phyloP scores from a whole-genome alignment of 2,888 invertebrate genomes.

The Napeogenes inachia region DNA sequence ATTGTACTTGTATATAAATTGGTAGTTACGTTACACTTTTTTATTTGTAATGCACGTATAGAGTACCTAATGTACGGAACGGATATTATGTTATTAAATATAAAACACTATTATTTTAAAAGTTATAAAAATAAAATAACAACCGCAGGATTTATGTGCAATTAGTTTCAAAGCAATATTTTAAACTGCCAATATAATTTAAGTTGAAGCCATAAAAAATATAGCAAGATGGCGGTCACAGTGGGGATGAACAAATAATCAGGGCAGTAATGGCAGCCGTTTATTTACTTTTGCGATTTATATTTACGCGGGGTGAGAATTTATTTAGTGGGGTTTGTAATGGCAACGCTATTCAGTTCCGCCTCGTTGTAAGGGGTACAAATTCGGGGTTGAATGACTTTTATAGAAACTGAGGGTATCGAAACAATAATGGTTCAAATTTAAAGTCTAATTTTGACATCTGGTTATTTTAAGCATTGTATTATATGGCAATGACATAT shows the following conservation, averaged over 20 bases:
- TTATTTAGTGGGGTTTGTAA: conserved; percentile 59
- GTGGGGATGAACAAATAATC: conserved; percentile 67
- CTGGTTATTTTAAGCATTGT: conserved; percentile 4
- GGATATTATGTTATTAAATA: no score
- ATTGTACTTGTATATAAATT: no score
- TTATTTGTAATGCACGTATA: no score
- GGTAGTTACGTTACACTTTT: no score
- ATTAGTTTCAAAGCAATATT: conserved; percentile 23
- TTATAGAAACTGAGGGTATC: conserved; percentile 23
- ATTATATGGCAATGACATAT: conserved; percentile 1
- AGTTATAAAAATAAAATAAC: background rate
- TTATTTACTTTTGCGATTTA: conserved; percentile 76
- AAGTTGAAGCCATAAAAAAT: conserved; percentile 40
- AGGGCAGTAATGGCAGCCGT: conserved; percentile 70
- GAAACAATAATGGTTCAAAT: conserved; percentile 21
- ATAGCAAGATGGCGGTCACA: conserved; percentile 63
- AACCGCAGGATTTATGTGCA: background rate
- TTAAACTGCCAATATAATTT: conserved; percentile 38
- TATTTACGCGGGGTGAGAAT: conserved; percentile 59
- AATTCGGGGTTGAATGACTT: conserved; percentile 40
- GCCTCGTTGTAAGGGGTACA: conserved; percentile 63
- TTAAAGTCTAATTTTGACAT: conserved; percentile 21
- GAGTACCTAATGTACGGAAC: no score
- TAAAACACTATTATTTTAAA: no score
- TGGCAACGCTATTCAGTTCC: conserved; percentile 63